Conservation (phyloP, 2,797 vertebrate species). For the Oceanodroma leucorhoa region DNA sequence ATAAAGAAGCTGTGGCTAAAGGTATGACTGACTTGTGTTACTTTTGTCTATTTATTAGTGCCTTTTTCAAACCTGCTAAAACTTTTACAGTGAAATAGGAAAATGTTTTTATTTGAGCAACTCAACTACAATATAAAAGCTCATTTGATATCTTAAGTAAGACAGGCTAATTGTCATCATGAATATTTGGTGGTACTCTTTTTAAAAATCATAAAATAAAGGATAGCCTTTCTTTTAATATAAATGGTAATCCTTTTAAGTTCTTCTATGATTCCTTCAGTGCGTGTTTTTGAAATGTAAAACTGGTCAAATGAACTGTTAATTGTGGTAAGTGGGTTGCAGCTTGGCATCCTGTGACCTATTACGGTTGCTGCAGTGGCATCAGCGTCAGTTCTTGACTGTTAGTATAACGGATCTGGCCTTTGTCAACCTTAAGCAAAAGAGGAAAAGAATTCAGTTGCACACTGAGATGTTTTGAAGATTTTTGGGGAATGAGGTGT, state of each 20-base stretch:
- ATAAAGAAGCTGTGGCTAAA: constrained; percentile 90
- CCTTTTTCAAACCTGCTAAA: not conserved
- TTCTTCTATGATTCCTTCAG: not conserved
- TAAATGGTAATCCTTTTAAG: not conserved
- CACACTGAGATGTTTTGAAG: not conserved
- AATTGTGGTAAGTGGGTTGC: not conserved
- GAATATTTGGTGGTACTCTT: not conserved
- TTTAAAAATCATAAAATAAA: not conserved
- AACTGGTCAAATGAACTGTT: not conserved
- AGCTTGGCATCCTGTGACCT: not conserved
- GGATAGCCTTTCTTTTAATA: not conserved
- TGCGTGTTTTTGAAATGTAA: not conserved
- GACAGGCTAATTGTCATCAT: not conserved
- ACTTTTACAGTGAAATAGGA: not conserved
- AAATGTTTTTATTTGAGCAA: not conserved
- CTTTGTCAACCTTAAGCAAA: not conserved
- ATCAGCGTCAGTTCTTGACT: not conserved
- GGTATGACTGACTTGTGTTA: constrained; percentile 73
- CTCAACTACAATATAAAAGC: not conserved
- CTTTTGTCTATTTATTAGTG: not conserved
- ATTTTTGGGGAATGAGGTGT: not conserved
- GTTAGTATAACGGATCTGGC: not conserved
- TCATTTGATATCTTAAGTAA: not conserved
- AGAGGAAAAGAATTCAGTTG: not conserved
- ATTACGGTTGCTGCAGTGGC: not conserved